Evolutionary conservation across 1,140 invertebrate genomes (phyloP), one percentile per base, ranked within the genome.

Genomic region (Zaprionus ghesquierei): DNA sequence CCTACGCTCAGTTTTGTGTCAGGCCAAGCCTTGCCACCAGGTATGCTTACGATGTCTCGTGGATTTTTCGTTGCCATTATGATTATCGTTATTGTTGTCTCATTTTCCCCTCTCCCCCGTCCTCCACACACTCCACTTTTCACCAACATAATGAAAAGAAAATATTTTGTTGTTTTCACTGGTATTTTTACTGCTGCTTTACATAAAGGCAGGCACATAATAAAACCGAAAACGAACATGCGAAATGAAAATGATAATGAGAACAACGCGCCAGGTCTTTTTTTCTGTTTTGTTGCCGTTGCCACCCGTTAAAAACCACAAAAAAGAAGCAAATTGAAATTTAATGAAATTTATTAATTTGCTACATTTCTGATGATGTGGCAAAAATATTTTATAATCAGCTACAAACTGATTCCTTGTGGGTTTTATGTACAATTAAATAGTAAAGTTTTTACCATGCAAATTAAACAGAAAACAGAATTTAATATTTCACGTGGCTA

Each of bases 311-410:
- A 35, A 58, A 58, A 60, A 58, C 61, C 64, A 60, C 68, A 78
- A 82, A 78, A 59, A 65, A 22, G 35, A 20, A 59, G 54, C 44
- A 75, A 75, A 78, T 79, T 82, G 71, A 84, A 69, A 84, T 84
- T 82, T 70, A 62, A 76, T 79, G 73, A 75, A 66, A 72, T 77
- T 72, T 79, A 66, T 73, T 79, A 84, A 76, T 69, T 76, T 84
- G 49, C 38, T 55, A 54, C 64, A 81, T 82, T 75, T 81, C 66
- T 70, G 75, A 82, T 85, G 73, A 85, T 74, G 55, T 53, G 35
- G 35, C 35, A 15, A 38, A 38, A 38, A 38, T 38, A 38, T 38
- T 38, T 60, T 53, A 35, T 10, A 51, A 15, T 66, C 64, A 33
- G 50, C n/a, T 22, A n/a, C 49, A 65, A 65, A 70, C 61, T 46